Evolutionary conservation across 2,113 vertebrate species (phyloP).

Genomic region (Todiramphus chloris): DNA sequence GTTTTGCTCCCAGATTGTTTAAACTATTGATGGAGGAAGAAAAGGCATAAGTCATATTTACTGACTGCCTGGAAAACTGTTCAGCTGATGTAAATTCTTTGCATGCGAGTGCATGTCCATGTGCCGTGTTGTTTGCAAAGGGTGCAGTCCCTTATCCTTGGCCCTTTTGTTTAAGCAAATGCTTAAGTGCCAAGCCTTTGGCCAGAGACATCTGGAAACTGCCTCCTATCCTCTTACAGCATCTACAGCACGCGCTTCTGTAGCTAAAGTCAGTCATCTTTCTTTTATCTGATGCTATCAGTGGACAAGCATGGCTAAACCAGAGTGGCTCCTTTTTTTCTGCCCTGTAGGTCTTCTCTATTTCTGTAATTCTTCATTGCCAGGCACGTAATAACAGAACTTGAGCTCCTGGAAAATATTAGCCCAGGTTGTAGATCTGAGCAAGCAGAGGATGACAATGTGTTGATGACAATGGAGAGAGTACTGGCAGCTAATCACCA

Average conservation of each 20-base stretch:
- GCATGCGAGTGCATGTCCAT: slow-evolving; percentile 61
- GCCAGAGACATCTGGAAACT: slow-evolving; percentile 53
- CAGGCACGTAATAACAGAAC: background rate
- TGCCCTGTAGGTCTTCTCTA: background rate
- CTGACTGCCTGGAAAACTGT: slow-evolving; percentile 49
- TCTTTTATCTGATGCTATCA: background rate
- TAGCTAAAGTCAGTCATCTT: background rate
- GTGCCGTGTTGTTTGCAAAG: slow-evolving; percentile 47
- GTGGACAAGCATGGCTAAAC: background rate
- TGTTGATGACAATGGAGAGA: background rate
- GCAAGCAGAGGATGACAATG: background rate
- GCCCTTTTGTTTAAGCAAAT: slow-evolving; percentile 64
- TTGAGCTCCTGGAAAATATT: accelerated
- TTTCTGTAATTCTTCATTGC: background rate
- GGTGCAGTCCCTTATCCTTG: slow-evolving; percentile 64
- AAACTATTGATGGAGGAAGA: slow-evolving; percentile 49
- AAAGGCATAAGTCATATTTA: slow-evolving; percentile 57
- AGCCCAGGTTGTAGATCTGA: background rate
- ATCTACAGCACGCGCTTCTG: background rate
- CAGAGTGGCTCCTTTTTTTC: background rate
- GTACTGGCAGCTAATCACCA: background rate
- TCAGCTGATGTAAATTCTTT: slow-evolving; percentile 48
- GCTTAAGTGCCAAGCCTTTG: slow-evolving; percentile 57
- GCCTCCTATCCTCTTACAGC: background rate
- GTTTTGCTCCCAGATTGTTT: slow-evolving; percentile 31